Evolutionary conservation across 2,113 vertebrate species (phyloP).

Genomic region (Apeltes quadracus): DNA sequence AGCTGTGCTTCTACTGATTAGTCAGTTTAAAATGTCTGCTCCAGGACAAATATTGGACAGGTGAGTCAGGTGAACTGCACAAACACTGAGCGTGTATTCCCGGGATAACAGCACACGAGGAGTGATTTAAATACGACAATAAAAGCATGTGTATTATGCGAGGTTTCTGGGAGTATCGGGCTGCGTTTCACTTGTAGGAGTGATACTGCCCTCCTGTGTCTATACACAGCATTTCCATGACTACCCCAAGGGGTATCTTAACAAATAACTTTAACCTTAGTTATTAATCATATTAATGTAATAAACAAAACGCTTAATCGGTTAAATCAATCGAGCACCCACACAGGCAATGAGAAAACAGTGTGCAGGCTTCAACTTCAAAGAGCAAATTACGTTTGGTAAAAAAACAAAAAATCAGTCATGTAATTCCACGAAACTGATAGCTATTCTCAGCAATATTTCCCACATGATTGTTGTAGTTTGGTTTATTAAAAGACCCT

Average conservation of each 20-base stretch:
- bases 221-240: constrained; percentile 10
- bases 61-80: not conserved
- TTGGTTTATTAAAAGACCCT: not conserved
- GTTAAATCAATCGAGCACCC: not conserved
- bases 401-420: not conserved
- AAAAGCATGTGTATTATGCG: not conserved
- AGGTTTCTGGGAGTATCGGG: constrained; percentile 1
- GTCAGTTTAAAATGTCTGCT: not conserved
- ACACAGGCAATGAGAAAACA: not conserved
- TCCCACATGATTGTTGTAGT: not conserved
- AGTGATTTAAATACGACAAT: not conserved
- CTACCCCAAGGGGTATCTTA: not conserved
- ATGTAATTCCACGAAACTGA: not conserved
- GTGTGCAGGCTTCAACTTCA: not conserved
- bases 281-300: not conserved
- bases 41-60: not conserved
- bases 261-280: not conserved
- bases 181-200: constrained; percentile 9
- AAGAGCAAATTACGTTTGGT: not conserved
- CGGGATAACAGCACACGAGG: not conserved
- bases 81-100: not conserved
- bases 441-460: not conserved
- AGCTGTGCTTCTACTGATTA: no score
- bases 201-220: constrained; percentile 63
- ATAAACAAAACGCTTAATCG: not conserved